Conservation (phyloP, 2,888 invertebrate species). For the Watsonalla binaria region DNA sequence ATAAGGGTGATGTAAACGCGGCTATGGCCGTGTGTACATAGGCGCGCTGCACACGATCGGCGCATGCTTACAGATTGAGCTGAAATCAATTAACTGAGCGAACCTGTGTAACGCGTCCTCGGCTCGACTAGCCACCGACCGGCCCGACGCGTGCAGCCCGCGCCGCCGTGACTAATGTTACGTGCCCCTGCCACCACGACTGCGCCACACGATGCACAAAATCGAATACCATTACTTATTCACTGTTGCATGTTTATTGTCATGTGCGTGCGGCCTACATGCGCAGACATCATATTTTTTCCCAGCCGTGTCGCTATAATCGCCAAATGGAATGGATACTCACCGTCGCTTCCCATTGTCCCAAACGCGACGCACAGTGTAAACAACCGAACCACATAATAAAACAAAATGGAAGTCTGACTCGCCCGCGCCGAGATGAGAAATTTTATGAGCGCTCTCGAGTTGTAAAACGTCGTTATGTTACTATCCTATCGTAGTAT, state of each 20-base stretch:
- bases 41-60: constrained; percentile 43
- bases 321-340: constrained; percentile 42
- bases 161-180: constrained; percentile 34
- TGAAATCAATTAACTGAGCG: constrained; percentile 56
- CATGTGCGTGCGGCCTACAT: constrained; percentile 68
- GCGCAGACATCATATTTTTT: constrained; percentile 58
- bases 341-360: constrained; percentile 74
- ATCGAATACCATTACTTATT: constrained; percentile 71
- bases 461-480: constrained; percentile 78
- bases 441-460: constrained; percentile 66
- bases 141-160: constrained; percentile 21
- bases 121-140: constrained; percentile 8
- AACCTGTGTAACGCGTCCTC: constrained; percentile 19
- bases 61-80: constrained; percentile 62
- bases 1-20: constrained; percentile 54
- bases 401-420: constrained; percentile 77
- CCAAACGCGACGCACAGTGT: constrained; percentile 60
- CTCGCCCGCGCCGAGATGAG: constrained; percentile 66
- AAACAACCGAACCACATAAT: constrained; percentile 74
- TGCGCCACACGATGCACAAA: constrained; percentile 68
- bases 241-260: constrained; percentile 69
- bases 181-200: constrained; percentile 39
- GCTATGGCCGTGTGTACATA: constrained; percentile 29
- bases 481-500: constrained; percentile 78
- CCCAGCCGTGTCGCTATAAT: constrained; percentile 9